phyloP scores from a whole-genome alignment of 1,140 invertebrate genomes.

The Oreohelix idahoensis region DNA sequence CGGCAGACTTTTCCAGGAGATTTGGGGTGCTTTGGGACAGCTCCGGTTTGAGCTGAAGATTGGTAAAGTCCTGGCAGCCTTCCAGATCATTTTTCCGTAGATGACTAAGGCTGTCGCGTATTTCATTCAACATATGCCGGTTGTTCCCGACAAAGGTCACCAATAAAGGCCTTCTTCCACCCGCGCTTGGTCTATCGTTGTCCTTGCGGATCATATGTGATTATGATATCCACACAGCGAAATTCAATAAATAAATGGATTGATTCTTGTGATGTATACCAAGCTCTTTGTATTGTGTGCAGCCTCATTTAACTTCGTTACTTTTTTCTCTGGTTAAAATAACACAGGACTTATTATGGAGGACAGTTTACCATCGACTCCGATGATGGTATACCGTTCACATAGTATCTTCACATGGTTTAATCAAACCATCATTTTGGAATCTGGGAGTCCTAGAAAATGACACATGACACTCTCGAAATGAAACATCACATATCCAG shows the following conservation, averaged over 20 bases:
- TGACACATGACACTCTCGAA: neutral
- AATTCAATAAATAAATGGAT: constrained; percentile 35
- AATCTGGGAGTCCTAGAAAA: constrained; percentile 6
- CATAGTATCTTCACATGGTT: neutral
- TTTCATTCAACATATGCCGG: constrained; percentile 69
- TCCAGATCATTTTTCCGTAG: constrained; percentile 54
- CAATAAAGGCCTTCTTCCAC: constrained; percentile 62
- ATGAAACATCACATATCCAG: neutral
- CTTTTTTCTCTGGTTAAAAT: neutral
- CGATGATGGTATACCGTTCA: neutral
- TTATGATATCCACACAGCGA: constrained; percentile 28
- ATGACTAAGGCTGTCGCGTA: constrained; percentile 68
- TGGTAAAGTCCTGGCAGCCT: constrained; percentile 42
- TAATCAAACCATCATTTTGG: constrained; percentile 6
- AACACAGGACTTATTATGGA: neutral
- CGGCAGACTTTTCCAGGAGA: constrained; percentile 50
- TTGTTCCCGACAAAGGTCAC: constrained; percentile 60
- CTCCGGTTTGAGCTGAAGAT: constrained; percentile 49
- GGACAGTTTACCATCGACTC: neutral
- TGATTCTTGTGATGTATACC: constrained; percentile 17
- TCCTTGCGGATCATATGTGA: constrained; percentile 55
- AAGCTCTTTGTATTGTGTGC: constrained; percentile 8
- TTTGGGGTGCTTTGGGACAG: constrained; percentile 61
- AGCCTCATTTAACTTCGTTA: constrained; percentile 32
- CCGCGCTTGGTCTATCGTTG: constrained; percentile 43